phyloP scores from a whole-genome alignment of 2,888 invertebrate genomes.

The Drosophila lacicola region DNA sequence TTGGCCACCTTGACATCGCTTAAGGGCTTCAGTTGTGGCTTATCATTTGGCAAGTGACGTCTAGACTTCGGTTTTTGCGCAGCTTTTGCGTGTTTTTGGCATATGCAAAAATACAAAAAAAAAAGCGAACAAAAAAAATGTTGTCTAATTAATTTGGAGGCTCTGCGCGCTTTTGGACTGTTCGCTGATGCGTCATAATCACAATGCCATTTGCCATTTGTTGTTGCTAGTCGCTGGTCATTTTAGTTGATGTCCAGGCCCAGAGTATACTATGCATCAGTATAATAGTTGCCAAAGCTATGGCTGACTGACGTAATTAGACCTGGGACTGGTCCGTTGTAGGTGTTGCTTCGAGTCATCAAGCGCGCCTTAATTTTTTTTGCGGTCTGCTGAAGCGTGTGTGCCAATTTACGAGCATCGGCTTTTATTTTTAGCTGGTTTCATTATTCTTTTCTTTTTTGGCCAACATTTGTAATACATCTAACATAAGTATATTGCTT shows the following conservation, averaged over 20 bases:
- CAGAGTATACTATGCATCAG: constrained; percentile 32
- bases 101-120: constrained; percentile 62
- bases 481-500: constrained; percentile 36
- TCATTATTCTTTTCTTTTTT: constrained; percentile 23
- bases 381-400: constrained; percentile 77
- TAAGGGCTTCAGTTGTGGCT: neutral
- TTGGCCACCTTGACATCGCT: constrained; percentile 57
- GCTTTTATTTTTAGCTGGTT: constrained; percentile 68
- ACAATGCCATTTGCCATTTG: constrained; percentile 62
- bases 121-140: constrained; percentile 3
- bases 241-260: constrained; percentile 48
- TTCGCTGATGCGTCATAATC: constrained; percentile 56
- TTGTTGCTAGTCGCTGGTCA: constrained; percentile 43
- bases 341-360: constrained; percentile 58
- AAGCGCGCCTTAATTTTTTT: constrained; percentile 55
- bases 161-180: constrained; percentile 47
- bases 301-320: constrained; percentile 73
- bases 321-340: constrained; percentile 49
- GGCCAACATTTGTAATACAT: constrained; percentile 54
- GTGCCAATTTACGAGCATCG: constrained; percentile 72
- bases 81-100: constrained; percentile 61
- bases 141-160: constrained; percentile 67
- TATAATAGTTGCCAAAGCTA: constrained; percentile 35
- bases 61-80: constrained; percentile 22
- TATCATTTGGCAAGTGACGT: constrained; percentile 47